A percentile compares a stretch with the other conserved stretches of the same genome.
These are phyloP conservation scores for Micrasema minimum DNA, from an alignment of 1,140 invertebrate species.

Conservation along the genomic window DNA sequence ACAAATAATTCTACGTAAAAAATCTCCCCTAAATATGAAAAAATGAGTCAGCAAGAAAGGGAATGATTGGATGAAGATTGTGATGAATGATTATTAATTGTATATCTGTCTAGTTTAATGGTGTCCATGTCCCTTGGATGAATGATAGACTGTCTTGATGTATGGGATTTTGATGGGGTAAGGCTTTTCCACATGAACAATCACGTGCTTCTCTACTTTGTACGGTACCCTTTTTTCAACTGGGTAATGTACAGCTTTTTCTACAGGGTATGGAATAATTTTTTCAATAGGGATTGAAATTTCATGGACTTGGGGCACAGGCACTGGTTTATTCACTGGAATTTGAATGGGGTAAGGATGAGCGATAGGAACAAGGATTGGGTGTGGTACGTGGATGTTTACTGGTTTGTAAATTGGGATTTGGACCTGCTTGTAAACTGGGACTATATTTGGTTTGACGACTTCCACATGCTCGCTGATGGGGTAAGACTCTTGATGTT, in stretches of 20 bases:
- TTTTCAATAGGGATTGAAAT: constrained; percentile 79
- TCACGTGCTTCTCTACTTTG: constrained; percentile 76
- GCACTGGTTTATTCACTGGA: constrained; percentile 76
- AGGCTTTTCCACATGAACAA: constrained; percentile 78
- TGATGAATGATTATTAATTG: background rate
- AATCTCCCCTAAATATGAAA: no score
- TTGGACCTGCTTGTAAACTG: constrained; percentile 76
- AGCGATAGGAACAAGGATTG: constrained; percentile 74
- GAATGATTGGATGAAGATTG: no score
- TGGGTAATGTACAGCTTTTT: constrained; percentile 77
- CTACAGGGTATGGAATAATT: constrained; percentile 77
- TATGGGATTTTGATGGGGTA: constrained; percentile 79
- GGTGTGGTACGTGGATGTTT: constrained; percentile 75
- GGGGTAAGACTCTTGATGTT: constrained; percentile 63
- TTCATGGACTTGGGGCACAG: constrained; percentile 77
- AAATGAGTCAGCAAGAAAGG: no score
- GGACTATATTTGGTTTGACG: constrained; percentile 75
- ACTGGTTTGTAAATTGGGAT: constrained; percentile 76
- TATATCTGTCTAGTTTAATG: constrained; percentile 54
- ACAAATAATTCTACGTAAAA: no score
- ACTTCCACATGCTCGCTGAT: constrained; percentile 76
- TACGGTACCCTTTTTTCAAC: constrained; percentile 79
- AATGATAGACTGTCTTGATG: constrained; percentile 76
- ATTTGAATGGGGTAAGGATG: constrained; percentile 80
- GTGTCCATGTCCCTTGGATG: constrained; percentile 66